Evolutionary conservation across 2,888 invertebrate species (phyloP), one percentile per base, ranked within the genome.

Genomic region (Volucella zonaria): DNA sequence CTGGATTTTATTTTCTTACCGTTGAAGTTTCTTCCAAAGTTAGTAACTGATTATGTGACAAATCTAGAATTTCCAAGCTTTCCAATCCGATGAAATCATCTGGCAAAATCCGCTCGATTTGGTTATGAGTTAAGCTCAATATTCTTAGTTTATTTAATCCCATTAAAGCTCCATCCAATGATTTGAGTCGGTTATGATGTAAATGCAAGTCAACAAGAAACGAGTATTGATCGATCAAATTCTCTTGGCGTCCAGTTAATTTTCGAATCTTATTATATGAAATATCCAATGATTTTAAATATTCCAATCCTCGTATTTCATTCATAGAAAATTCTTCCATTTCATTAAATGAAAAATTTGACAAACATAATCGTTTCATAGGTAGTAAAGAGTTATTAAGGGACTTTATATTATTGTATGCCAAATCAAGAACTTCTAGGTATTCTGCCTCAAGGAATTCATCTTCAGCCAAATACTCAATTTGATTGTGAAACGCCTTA

Each of bases 1-100:
- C 0, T 61, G 23, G 23, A 52, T 14, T 67, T n/a, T 38, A 2
- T 58, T 1, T 38, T 87, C 89, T 90, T 92, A 97, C 97, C 94
- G 96, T 96, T 88, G 96, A 96, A 74, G 96, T 95, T 92, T 96
- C 96, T 90, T 96, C 96, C 75, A 97, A 92, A 2, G 96, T 95
- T 54, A 94, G 94, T 47, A 97, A 92, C 86, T 94, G 94, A 90
- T 97, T 97, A 89, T 95, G 93, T 0, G 97, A 96, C 56, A 97
- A 93, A 89, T 97, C 97, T 51, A 97, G 93, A 70, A 95, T 92
- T 89, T 94, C 94, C 51, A 97, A 92, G 85, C 95, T 94, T 88
- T 95, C 95, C 87, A 97, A 92, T 31, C 96, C 96, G 74, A 95
- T 95, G 61, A 97, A 93, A 90, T 96, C 96, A 70, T 96, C 96